Evolutionary conservation across 35 echinoderm and acorn worm species (phyloP).

Genomic region (Ophiothrix spiculata): DNA sequence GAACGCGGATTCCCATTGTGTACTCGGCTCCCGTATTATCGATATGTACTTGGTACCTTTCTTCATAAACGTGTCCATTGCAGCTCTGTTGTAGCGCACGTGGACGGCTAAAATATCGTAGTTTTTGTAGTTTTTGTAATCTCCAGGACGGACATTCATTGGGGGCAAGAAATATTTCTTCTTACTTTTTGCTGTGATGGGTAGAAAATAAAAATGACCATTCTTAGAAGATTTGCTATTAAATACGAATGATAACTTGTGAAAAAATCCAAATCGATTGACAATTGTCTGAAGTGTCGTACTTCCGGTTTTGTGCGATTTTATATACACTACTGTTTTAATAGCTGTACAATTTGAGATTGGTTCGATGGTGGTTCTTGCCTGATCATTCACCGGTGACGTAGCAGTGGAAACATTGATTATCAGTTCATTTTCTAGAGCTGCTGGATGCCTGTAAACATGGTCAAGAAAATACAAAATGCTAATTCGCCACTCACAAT

Average conservation of each 20-base stretch:
- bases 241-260: constrained; percentile 27
- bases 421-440: too few relatives aligned
- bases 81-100: constrained; percentile 35
- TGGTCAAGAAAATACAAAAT: too few relatives aligned
- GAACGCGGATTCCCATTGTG: constrained; percentile 89
- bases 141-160: neutral
- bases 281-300: constrained; percentile 40
- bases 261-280: constrained; percentile 25
- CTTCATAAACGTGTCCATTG: constrained; percentile 51
- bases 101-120: constrained; percentile 77
- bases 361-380: neutral
- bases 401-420: too few relatives aligned
- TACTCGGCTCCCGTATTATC: constrained; percentile 63
- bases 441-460: too few relatives aligned
- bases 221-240: neutral
- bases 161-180: neutral
- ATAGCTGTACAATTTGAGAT: neutral
- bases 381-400: too few relatives aligned
- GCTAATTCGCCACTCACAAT: too few relatives aligned
- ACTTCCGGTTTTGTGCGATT: constrained; percentile 57
- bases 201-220: constrained; percentile 3
- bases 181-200: neutral
- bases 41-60: constrained; percentile 70
- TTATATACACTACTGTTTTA: constrained; percentile 34
- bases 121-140: neutral